A percentile compares a stretch with the other conserved stretches of the same genome.
Conservation (phyloP, 2,797 vertebrate species). For the Aselliscus stoliczkanus region DNA sequence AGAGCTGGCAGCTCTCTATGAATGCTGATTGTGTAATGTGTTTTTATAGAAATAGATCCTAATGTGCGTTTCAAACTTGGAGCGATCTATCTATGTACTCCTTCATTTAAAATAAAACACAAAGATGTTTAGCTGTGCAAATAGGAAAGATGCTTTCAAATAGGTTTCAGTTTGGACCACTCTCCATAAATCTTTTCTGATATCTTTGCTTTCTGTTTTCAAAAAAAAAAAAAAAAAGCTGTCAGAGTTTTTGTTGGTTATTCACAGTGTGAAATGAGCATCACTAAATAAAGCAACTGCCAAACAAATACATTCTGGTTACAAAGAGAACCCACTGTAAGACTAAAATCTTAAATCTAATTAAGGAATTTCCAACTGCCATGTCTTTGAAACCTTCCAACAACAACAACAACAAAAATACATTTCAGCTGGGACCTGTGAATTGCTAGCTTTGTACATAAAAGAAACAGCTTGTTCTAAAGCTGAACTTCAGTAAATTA, state of each 20-base stretch:
- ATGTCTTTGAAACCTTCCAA: conserved; percentile 62
- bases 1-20: not conserved
- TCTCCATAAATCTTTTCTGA: conserved; percentile 60
- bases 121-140: conserved; percentile 45
- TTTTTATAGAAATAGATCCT: conserved; percentile 64
- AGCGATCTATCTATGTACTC: conserved; percentile 30
- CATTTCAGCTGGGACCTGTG: conserved; percentile 54
- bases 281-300: conserved; percentile 50
- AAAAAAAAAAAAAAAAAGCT: conserved; percentile 42
- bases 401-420: conserved; percentile 49
- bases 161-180: conserved; percentile 51
- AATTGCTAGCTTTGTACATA: conserved; percentile 62
- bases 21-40: conserved; percentile 46
- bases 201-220: conserved; percentile 47
- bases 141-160: conserved; percentile 57
- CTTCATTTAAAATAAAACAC: conserved; percentile 59
- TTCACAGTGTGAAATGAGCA: conserved; percentile 28
- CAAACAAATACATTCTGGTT: conserved; percentile 41
- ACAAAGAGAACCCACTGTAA: conserved; percentile 46
- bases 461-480: conserved; percentile 65
- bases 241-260: conserved; percentile 45
- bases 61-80: conserved; percentile 51
- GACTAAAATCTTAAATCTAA: conserved; percentile 64
- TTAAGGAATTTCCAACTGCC: conserved; percentile 65
- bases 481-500: conserved; percentile 68